phyloP scores from a whole-genome alignment of 2,797 vertebrate species.

The Sebastes elongatus region DNA sequence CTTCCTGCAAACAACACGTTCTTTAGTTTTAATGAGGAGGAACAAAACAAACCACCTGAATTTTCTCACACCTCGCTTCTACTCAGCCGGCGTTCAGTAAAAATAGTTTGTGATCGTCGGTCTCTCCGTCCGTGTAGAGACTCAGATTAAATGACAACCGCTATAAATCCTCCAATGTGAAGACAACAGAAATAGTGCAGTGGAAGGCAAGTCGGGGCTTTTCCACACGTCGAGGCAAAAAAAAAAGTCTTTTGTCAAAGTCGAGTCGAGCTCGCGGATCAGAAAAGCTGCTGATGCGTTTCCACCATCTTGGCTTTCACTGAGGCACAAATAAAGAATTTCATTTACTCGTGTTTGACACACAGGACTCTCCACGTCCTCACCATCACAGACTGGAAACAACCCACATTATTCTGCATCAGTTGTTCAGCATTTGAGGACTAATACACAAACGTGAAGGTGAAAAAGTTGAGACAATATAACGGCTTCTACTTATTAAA shows the following conservation, averaged over 20 bases:
- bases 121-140: not conserved
- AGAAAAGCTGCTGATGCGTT: conserved; percentile 11
- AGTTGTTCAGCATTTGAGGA: not conserved
- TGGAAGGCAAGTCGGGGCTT: not conserved
- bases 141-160: not conserved
- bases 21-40: conserved; percentile 29
- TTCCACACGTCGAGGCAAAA: not conserved
- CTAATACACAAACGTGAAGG: not conserved
- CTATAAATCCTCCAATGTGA: not conserved
- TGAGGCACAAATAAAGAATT: not conserved
- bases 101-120: not conserved
- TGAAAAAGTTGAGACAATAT: not conserved
- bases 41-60: conserved; percentile 11
- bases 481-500: not conserved
- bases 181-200: not conserved
- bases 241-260: not conserved
- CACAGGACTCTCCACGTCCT: not conserved
- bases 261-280: conserved; percentile 3
- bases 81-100: not conserved
- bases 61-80: not conserved
- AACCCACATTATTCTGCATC: not conserved
- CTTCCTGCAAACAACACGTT: not conserved
- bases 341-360: conserved; percentile 16
- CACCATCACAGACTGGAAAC: not conserved
- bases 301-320: conserved; percentile 6